These are phyloP conservation scores for Coelopa frigida DNA, from an alignment of 1,140 invertebrate species.

Conservation along the genomic window DNA sequence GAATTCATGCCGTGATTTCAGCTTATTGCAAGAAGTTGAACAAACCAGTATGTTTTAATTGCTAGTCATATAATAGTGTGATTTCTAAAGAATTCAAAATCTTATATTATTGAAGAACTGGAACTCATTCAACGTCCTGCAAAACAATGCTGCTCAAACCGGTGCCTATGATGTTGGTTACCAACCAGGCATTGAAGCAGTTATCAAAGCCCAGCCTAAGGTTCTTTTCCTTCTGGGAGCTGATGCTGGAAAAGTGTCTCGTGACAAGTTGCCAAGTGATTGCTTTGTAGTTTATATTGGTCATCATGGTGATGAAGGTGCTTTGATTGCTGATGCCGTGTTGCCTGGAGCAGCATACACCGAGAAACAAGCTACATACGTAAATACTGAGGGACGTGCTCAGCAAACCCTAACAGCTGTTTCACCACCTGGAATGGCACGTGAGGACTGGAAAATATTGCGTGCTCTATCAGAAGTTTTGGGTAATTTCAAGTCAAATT, in stretches of 20 bases:
- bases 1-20: constrained; percentile 68
- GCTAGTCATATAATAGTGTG: background rate
- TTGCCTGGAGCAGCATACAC: constrained; percentile 97
- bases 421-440: constrained; percentile 86
- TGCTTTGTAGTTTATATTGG: constrained; percentile 93
- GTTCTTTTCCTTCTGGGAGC: constrained; percentile 89
- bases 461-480: constrained; percentile 66
- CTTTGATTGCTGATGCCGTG: constrained; percentile 86
- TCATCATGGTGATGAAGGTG: constrained; percentile 93
- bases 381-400: constrained; percentile 95
- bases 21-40: constrained; percentile 56
- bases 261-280: constrained; percentile 71
- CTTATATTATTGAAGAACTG: constrained; percentile 39
- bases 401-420: constrained; percentile 88
- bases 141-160: constrained; percentile 86
- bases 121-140: constrained; percentile 85
- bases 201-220: constrained; percentile 64
- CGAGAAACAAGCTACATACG: constrained; percentile 94
- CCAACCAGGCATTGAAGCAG: constrained; percentile 64
- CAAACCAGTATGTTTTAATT: constrained; percentile 43
- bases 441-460: constrained; percentile 98
- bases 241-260: constrained; percentile 74
- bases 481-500: constrained; percentile 46
- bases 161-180: constrained; percentile 95
- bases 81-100: constrained; percentile 14